Base-by-base conservation (phyloP, 2,113 vertebrate genomes). In the Eonycteris spelaea region DNA sequence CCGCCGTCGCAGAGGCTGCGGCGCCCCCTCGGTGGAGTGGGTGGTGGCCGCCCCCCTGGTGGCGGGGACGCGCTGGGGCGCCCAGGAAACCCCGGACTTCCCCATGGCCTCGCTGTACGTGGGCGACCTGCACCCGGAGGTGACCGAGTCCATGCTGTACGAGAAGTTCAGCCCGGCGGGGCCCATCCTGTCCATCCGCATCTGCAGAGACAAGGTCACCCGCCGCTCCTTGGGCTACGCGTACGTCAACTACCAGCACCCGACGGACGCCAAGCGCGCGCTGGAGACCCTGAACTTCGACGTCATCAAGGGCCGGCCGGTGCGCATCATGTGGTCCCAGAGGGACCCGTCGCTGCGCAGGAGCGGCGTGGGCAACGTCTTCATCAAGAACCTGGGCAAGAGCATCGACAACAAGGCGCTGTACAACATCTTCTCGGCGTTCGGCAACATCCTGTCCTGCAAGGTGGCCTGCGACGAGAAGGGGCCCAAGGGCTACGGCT, bases 371-470 rank as follows among this genome's bases (percentile, higher is more conserved):
- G 97, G 97, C 84, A 98, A 97, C 75, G 97, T 98, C 84, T 98
- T 98, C 96, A 97, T 98, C 97, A 98, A 98, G 97, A 98, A 98
- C 94, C 95, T 98, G 95, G 97, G 97, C 95, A 98, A 97, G 96
- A 96, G 97, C 84, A 97, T 98, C 75, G 97, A 98, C 97, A 98
- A 98, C 94, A 98, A 98, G 97, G 97, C 97, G 9, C 96, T 98
- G 38, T 98, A 98, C 94, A 97, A 97, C 94, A 98, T 98, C 95
- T 98, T 98, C 95, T 98, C 97, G 4, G 94, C 94, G 7, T 98
- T 98, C 2, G 97, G 97, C 92, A 97, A 97, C 97, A 98, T 98
- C 92, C 97, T 98, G 57, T 98, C 97, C 87, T 98, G 97, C 95
- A 98, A 98, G 71, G 97, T 98, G 95, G 97, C 97, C 90, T 98